Evolutionary conservation across 2,888 invertebrate species (phyloP).

Genomic region (Molorchus minor): DNA sequence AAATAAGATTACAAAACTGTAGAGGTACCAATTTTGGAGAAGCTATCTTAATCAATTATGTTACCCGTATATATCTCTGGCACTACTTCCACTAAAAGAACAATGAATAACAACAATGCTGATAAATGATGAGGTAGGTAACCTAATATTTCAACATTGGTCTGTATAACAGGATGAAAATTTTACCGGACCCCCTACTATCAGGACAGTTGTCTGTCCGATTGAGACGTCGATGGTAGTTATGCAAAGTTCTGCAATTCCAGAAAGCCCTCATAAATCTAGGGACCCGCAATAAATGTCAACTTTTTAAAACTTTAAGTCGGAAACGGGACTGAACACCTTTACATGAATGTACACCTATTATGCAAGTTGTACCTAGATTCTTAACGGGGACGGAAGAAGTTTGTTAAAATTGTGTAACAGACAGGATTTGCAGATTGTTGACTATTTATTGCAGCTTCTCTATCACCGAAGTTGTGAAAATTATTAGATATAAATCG

Average conservation of each 20-base stretch:
- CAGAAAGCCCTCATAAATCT: conserved; percentile 48
- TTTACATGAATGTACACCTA: conserved; percentile 35
- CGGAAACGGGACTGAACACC: conserved; percentile 37
- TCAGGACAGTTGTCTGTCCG: conserved; percentile 33
- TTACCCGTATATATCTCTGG: too few relatives aligned
- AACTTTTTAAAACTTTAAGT: conserved; percentile 36
- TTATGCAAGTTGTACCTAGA: conserved; percentile 32
- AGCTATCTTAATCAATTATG: too few relatives aligned
- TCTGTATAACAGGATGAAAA: conserved; percentile 29
- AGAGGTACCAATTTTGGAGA: too few relatives aligned
- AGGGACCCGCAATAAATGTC: conserved; percentile 40
- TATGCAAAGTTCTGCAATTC: conserved; percentile 53
- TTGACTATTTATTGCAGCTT: too few relatives aligned
- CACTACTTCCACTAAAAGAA: conserved; percentile 21
- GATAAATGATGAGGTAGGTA: conserved; percentile 26
- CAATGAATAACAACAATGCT: conserved; percentile 28
- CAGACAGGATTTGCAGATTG: background rate
- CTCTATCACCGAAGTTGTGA: too few relatives aligned
- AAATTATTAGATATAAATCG: too few relatives aligned
- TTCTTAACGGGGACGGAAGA: background rate
- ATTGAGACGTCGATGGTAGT: conserved; percentile 52
- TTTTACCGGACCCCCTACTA: conserved; percentile 45
- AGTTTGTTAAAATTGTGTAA: background rate
- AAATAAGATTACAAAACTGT: too few relatives aligned
- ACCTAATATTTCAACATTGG: conserved; percentile 24